Evolutionary conservation across 2,113 vertebrate species (phyloP).

Genomic region (Burhinus oedicnemus): DNA sequence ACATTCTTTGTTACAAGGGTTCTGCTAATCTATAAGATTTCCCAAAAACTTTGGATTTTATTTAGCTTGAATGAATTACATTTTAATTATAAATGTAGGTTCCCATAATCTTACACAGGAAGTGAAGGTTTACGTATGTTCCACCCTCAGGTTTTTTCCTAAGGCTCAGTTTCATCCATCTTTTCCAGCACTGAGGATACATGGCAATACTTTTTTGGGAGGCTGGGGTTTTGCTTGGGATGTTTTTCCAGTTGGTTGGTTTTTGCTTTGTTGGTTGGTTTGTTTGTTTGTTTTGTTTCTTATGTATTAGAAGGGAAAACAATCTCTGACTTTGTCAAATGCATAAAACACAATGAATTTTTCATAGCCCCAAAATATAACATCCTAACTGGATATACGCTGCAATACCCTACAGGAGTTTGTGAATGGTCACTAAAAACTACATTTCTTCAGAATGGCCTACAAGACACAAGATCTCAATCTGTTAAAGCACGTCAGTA

Average conservation of each 20-base stretch:
- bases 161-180: background rate
- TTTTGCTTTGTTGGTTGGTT: background rate
- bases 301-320: background rate
- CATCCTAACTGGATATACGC: background rate
- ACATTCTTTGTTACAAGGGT: background rate
- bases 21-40: background rate
- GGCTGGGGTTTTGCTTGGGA: accelerated
- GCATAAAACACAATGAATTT: background rate
- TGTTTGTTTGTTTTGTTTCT: background rate
- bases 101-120: background rate
- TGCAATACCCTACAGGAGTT: background rate
- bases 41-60: background rate
- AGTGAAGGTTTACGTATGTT: background rate
- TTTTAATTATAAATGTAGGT: background rate
- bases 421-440: background rate
- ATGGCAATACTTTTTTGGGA: background rate
- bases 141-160: background rate
- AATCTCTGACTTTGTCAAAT: background rate
- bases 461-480: background rate
- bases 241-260: background rate
- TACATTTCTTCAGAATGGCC: background rate
- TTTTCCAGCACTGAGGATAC: background rate
- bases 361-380: background rate
- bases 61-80: background rate
- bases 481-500: background rate